Conservation (phyloP, 2,797 vertebrate genomes). For the Neoniphon sammara region DNA sequence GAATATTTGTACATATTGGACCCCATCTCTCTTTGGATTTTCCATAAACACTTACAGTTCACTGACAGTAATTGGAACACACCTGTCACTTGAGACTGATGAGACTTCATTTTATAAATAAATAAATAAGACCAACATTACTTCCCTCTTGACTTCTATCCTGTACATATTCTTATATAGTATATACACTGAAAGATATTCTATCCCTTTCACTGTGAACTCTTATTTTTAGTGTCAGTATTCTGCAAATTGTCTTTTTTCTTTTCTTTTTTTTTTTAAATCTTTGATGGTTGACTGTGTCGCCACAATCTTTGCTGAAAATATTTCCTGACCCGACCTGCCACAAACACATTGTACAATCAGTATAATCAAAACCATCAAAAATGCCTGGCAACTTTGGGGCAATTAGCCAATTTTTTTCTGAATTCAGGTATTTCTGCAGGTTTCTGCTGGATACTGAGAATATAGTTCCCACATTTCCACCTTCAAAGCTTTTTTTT, state of each 20-base stretch:
- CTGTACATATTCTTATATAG: slow-evolving; percentile 59
- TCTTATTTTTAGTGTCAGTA: slow-evolving; percentile 23
- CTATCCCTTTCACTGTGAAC: slow-evolving; percentile 19
- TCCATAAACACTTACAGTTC: slow-evolving; percentile 31
- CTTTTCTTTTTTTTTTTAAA: neutral
- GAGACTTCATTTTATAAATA: slow-evolving; percentile 74
- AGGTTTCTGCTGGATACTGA: slow-evolving; percentile 40
- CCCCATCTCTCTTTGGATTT: slow-evolving; percentile 23
- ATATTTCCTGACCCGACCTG: neutral
- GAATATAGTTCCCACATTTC: slow-evolving; percentile 40
- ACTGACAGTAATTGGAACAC: slow-evolving; percentile 41
- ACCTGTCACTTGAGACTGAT: slow-evolving; percentile 46
- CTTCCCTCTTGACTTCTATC: slow-evolving; percentile 50
- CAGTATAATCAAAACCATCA: neutral
- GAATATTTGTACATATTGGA: slow-evolving; percentile 27
- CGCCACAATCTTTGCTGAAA: neutral
- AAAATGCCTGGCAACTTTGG: neutral
- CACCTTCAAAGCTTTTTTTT: slow-evolving; percentile 47
- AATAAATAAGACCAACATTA: slow-evolving; percentile 79
- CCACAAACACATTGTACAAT: no score
- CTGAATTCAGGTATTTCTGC: slow-evolving; percentile 5
- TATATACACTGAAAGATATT: slow-evolving; percentile 68
- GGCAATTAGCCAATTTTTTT: neutral
- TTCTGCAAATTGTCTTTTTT: slow-evolving; percentile 36
- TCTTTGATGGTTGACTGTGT: no score